These are phyloP conservation scores for Rhyacichthys aspro DNA, from an alignment of 2,797 vertebrate genomes.

Conservation along the genomic window DNA sequence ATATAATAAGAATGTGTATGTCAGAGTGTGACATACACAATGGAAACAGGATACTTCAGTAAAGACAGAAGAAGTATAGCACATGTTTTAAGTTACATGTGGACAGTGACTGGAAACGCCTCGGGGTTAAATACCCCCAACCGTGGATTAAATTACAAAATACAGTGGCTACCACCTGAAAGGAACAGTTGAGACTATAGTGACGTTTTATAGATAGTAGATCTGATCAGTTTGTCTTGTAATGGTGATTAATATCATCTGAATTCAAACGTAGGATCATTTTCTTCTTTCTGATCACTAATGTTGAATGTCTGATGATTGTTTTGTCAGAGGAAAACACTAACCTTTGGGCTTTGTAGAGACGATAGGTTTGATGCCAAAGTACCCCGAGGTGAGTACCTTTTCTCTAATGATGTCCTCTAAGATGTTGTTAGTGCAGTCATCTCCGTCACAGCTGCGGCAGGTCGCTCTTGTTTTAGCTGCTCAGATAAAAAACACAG, in stretches of 20 bases:
- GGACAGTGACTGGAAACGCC: not conserved
- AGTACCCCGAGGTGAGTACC: slow-evolving; percentile 73
- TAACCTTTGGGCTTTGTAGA: slow-evolving; percentile 67
- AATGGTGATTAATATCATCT: too few species aligned
- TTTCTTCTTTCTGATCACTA: too few species aligned
- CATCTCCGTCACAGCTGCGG: slow-evolving; percentile 54
- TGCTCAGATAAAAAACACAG: slow-evolving; percentile 20
- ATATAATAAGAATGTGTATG: not conserved
- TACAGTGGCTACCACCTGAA: too few species aligned
- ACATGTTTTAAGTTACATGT: not conserved
- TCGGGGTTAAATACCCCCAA: not conserved
- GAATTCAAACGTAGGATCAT: too few species aligned
- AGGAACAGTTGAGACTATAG: not conserved
- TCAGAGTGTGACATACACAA: not conserved
- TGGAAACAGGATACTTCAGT: too few species aligned
- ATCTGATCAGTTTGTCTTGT: too few species aligned
- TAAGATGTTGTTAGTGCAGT: slow-evolving; percentile 75
- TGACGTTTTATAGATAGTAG: too few species aligned
- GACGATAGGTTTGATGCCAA: slow-evolving; percentile 21
- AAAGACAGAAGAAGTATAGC: not conserved
- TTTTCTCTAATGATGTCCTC: slow-evolving; percentile 43
- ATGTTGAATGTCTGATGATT: too few species aligned
- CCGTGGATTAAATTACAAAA: too few species aligned
- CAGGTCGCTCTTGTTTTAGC: slow-evolving; percentile 62
- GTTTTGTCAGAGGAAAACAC: not conserved